These are phyloP conservation scores for Zootoca vivipara DNA, from an alignment of 2,113 vertebrate species.

Conservation along the genomic window DNA sequence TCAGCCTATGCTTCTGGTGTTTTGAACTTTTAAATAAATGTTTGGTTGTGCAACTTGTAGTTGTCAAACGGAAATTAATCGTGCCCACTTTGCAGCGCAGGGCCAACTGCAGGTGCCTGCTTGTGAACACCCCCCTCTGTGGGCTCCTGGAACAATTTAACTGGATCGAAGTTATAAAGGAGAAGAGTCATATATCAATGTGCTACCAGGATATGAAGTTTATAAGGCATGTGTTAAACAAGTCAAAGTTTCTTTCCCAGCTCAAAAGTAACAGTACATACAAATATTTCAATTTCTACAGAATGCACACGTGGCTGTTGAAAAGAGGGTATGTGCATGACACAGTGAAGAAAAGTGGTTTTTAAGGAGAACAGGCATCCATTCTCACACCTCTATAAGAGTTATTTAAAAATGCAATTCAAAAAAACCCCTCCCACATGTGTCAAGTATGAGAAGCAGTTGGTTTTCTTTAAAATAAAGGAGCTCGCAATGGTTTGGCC, in stretches of 20 bases:
- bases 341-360: not conserved
- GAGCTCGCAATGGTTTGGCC: not conserved
- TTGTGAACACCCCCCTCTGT: too few species aligned
- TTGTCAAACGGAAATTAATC: not conserved
- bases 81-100: too few species aligned
- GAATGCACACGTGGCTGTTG: not conserved
- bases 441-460: not conserved
- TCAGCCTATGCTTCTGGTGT: not conserved
- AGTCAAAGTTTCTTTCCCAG: not conserved
- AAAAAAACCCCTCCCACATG: too few species aligned
- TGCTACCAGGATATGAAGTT: not conserved
- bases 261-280: not conserved
- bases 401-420: not conserved
- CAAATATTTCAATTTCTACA: not conserved
- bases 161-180: too few species aligned
- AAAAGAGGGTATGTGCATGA: not conserved
- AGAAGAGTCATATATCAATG: too few species aligned
- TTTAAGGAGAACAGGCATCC: not conserved
- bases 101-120: too few species aligned
- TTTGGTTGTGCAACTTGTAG: not conserved
- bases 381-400: too few species aligned
- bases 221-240: not conserved
- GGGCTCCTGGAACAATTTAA: too few species aligned
- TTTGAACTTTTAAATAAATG: constrained; percentile 18
- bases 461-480: not conserved